These are phyloP conservation scores for Beris chalybata DNA, from an alignment of 2,888 invertebrate genomes.

Conservation along the genomic window DNA sequence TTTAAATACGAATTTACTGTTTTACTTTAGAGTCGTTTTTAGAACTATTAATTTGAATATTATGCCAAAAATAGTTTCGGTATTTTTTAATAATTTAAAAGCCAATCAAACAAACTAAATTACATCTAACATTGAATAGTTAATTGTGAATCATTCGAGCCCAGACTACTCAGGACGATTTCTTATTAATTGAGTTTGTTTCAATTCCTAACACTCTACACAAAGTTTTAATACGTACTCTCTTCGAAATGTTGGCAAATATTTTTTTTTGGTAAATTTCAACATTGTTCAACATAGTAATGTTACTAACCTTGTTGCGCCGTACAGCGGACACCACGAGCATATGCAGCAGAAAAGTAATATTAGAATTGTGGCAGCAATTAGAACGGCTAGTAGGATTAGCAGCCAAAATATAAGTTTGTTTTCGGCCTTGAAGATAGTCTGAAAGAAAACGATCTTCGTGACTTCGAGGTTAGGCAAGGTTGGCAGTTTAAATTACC, in stretches of 20 bases:
- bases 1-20: not conserved
- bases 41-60: not conserved
- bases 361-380: slow-evolving; percentile 70
- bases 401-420: slow-evolving; percentile 76
- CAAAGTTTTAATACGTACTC: not conserved
- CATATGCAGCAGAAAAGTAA: slow-evolving; percentile 82
- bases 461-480: not conserved
- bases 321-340: slow-evolving; percentile 81
- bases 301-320: slow-evolving; percentile 66
- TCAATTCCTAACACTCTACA: not conserved
- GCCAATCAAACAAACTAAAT: slow-evolving; percentile 22
- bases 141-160: not conserved
- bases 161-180: no score
- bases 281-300: not conserved
- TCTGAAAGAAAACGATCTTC: slow-evolving; percentile 59
- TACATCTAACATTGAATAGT: slow-evolving; percentile 10
- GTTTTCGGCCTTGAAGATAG: slow-evolving; percentile 72
- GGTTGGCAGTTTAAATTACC: slow-evolving; percentile 44
- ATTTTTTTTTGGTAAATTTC: slow-evolving; percentile 1
- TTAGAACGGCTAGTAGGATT: slow-evolving; percentile 72
- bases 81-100: slow-evolving; percentile 8
- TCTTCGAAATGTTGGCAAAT: not conserved
- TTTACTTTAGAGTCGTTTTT: not conserved
- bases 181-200: slow-evolving; percentile 18
- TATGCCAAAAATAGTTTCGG: slow-evolving; percentile 4